Conservation (phyloP, 2,797 vertebrate genomes). For the Scomberomorus guttatus region DNA sequence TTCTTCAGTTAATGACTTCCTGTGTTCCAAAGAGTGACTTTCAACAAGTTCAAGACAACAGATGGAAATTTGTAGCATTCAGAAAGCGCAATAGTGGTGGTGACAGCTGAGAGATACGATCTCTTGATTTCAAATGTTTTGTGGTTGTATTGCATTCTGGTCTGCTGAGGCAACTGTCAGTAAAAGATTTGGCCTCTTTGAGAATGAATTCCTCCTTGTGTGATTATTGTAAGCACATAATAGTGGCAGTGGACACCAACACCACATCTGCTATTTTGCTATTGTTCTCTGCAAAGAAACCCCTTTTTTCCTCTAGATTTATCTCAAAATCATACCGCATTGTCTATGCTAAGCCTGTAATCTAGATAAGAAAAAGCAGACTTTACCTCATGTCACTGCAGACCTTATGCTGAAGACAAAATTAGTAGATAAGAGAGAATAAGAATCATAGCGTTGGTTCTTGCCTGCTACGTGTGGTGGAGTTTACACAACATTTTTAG, state of each 20-base stretch:
- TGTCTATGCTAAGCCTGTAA: neutral
- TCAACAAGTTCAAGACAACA: slow-evolving; percentile 25
- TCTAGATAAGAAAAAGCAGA: neutral
- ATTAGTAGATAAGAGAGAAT: neutral
- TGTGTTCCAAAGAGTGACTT: slow-evolving; percentile 24
- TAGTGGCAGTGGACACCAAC: slow-evolving; percentile 30
- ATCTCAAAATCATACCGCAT: slow-evolving; percentile 3
- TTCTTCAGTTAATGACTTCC: slow-evolving; percentile 22
- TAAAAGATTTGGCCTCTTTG: slow-evolving; percentile 31
- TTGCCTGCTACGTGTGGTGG: neutral
- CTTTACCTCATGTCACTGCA: neutral
- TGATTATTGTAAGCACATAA: slow-evolving; percentile 39
- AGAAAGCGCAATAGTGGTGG: slow-evolving; percentile 2
- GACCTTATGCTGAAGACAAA: neutral
- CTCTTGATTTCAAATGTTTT: slow-evolving; percentile 38
- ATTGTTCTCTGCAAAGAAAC: slow-evolving; percentile 40
- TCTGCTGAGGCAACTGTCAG: slow-evolving; percentile 49
- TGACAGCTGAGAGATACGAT: slow-evolving; percentile 37
- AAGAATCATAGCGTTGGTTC: neutral
- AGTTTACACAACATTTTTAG: slow-evolving; percentile 38
- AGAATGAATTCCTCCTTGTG: slow-evolving; percentile 28
- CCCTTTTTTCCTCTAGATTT: neutral
- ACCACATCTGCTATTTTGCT: slow-evolving; percentile 50
- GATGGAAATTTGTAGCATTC: slow-evolving; percentile 37
- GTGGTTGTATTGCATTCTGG: slow-evolving; percentile 50